A percentile compares a stretch with the other conserved stretches of the same genome.
Evolutionary conservation across 2,797 vertebrate species (phyloP).

Genomic region (Girardinus metallicus): DNA sequence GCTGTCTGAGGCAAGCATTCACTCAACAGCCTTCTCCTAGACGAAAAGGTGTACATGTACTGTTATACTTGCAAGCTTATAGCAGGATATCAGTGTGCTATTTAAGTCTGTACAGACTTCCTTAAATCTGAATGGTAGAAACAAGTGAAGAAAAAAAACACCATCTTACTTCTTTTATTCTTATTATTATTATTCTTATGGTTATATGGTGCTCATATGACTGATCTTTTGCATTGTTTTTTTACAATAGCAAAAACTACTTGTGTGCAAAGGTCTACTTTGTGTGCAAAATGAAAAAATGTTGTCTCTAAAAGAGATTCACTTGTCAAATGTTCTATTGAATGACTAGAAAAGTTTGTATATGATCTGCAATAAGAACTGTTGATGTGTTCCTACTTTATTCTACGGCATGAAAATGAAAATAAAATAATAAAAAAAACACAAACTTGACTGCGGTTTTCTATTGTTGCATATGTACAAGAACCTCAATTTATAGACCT

Average conservation of each 20-base stretch:
- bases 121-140: conserved; percentile 59
- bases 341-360: conserved; percentile 80
- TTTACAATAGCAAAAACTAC: conserved; percentile 81
- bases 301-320: conserved; percentile 87
- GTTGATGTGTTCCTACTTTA: conserved; percentile 68
- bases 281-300: conserved; percentile 74
- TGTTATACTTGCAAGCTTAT: conserved; percentile 66
- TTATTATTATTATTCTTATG: conserved; percentile 44
- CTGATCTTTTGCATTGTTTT: conserved; percentile 78
- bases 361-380: conserved; percentile 51
- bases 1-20: conserved; percentile 56
- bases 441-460: not conserved
- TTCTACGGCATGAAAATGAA: conserved; percentile 76
- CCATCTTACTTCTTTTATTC: conserved; percentile 12
- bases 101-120: conserved; percentile 78
- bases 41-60: conserved; percentile 55
- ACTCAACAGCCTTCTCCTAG: conserved; percentile 59
- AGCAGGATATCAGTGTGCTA: conserved; percentile 69
- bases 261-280: conserved; percentile 84
- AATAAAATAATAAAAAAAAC: conserved; percentile 33
- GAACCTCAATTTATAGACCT: not conserved
- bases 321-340: conserved; percentile 86
- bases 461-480: conserved; percentile 13
- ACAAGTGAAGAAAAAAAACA: conserved; percentile 29
- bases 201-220: conserved; percentile 83